Conservation (phyloP, 2,113 vertebrate species). For the Hepsetus odoe region DNA sequence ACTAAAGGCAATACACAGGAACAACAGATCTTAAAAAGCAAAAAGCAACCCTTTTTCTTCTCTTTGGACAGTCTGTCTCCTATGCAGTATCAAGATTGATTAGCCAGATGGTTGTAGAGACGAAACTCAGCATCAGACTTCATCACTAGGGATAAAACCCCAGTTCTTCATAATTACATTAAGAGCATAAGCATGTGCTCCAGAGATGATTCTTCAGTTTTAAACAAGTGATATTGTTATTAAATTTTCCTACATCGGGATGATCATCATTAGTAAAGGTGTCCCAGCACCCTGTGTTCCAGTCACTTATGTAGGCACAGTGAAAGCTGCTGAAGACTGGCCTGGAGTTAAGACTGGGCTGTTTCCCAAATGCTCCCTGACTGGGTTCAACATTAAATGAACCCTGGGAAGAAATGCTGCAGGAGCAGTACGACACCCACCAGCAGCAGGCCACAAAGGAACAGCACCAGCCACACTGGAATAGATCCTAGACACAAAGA, state of each 20-base stretch:
- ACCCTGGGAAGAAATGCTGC: constrained; percentile 84
- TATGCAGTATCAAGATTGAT: neutral
- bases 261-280: constrained; percentile 6
- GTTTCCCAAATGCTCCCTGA: neutral
- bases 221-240: neutral
- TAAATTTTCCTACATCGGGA: constrained; percentile 10
- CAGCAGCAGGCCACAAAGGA: constrained; percentile 82
- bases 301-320: neutral
- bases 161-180: constrained; percentile 23
- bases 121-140: constrained; percentile 7
- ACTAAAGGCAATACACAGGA: constrained; percentile 19
- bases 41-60: neutral
- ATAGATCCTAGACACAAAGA: constrained; percentile 78
- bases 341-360: neutral
- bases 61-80: constrained; percentile 6
- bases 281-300: constrained; percentile 16
- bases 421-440: constrained; percentile 82
- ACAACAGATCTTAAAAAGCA: neutral
- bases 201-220: constrained; percentile 35
- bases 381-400: constrained; percentile 73
- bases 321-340: neutral
- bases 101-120: neutral
- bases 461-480: constrained; percentile 87
- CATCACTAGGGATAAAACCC: constrained; percentile 5
- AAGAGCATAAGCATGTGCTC: constrained; percentile 13